These are phyloP conservation scores for Myioborus miniatus DNA, from an alignment of 2,797 vertebrate genomes.

Conservation along the genomic window DNA sequence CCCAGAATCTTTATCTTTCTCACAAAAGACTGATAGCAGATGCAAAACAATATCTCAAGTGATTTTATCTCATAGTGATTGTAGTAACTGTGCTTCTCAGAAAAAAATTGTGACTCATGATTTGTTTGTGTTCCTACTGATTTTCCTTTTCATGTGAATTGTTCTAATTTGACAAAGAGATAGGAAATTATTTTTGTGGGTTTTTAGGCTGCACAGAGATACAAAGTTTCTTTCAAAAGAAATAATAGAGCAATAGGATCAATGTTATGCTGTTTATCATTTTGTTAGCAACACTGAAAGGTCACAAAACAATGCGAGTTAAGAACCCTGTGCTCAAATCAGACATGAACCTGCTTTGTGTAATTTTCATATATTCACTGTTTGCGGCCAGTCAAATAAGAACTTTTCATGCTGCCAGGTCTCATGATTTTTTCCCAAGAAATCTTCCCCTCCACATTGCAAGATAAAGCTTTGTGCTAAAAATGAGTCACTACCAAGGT, in stretches of 20 bases:
- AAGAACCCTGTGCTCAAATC: neutral
- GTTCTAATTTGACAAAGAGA: neutral
- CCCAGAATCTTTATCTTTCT: neutral
- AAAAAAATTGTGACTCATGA: neutral
- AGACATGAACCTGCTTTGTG: neutral
- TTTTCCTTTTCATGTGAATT: neutral
- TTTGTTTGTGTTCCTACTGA: neutral
- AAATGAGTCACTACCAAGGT: slow-evolving; percentile 5
- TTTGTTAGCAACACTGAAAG: neutral
- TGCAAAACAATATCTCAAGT: neutral
- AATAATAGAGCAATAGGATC: neutral
- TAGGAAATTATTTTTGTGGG: neutral
- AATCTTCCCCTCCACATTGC: neutral
- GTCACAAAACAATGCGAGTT: neutral
- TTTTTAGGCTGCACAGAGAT: neutral
- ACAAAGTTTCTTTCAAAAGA: neutral
- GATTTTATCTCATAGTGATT: neutral
- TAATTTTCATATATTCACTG: neutral
- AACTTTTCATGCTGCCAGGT: neutral
- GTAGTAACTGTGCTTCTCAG: neutral
- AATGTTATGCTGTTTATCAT: neutral
- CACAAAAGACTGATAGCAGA: neutral
- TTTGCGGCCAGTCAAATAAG: neutral
- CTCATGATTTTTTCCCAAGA: neutral
- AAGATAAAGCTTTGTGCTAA: neutral